phyloP scores from a whole-genome alignment of 1,140 invertebrate species.

The Tetragonula clypearis region DNA sequence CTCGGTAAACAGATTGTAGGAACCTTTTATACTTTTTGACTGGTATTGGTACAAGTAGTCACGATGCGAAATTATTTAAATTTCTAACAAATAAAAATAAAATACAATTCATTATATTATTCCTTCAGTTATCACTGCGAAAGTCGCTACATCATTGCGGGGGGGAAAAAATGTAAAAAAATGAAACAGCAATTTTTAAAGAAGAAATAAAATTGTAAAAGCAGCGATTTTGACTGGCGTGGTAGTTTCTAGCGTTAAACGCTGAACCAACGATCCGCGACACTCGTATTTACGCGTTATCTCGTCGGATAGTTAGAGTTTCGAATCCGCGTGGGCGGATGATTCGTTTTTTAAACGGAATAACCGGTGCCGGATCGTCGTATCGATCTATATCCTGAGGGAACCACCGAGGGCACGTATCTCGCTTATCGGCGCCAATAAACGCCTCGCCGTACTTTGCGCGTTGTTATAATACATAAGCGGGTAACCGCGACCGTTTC shows the following conservation, averaged over 20 bases:
- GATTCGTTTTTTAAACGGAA: slow-evolving; percentile 26
- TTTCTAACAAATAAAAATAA: no score
- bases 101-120: no score
- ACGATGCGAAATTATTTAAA: no score
- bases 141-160: no score
- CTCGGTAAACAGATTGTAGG: no score
- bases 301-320: not conserved
- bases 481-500: not conserved
- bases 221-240: no score
- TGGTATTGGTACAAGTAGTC: no score
- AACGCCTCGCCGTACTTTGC: slow-evolving; percentile 17
- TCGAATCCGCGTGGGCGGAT: slow-evolving; percentile 26
- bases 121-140: no score
- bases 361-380: slow-evolving; percentile 26
- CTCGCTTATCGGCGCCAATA: slow-evolving; percentile 17
- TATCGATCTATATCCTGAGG: slow-evolving; percentile 30
- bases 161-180: no score
- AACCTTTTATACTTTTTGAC: no score
- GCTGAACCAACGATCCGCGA: not conserved
- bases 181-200: no score
- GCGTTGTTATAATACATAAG: not conserved
- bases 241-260: not conserved
- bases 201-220: no score
- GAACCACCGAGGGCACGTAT: not conserved
- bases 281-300: not conserved